Evolutionary conservation across 92 coral and sea anemone species (phyloP).

Genomic region (Porites evermanni): DNA sequence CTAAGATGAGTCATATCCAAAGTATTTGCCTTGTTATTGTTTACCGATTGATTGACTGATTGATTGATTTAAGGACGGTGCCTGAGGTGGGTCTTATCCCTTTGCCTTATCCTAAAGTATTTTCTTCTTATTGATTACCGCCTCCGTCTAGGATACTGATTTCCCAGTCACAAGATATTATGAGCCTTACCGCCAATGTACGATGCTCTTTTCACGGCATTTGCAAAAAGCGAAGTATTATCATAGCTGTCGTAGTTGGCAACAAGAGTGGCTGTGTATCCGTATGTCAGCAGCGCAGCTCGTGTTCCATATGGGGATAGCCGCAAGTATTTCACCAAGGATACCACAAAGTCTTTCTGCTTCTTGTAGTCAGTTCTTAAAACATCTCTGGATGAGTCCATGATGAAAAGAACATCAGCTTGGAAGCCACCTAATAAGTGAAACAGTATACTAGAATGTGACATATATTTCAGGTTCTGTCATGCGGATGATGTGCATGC

Average conservation of each 20-base stretch:
- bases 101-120: too few relatives aligned
- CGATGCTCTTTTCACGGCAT: slow-evolving; percentile 49
- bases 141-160: too few relatives aligned
- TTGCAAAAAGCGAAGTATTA: slow-evolving; percentile 41
- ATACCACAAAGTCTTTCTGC: slow-evolving; percentile 81
- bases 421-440: slow-evolving; percentile 41
- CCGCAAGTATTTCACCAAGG: slow-evolving; percentile 65
- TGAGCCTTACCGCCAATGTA: slow-evolving; percentile 50
- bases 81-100: too few relatives aligned
- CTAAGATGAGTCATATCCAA: too few relatives aligned
- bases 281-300: slow-evolving; percentile 70
- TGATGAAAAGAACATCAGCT: slow-evolving; percentile 79
- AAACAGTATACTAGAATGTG: background rate
- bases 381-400: slow-evolving; percentile 82
- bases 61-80: too few relatives aligned
- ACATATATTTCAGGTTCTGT: background rate
- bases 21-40: too few relatives aligned
- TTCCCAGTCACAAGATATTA: background rate
- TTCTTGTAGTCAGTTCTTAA: slow-evolving; percentile 63
- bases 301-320: slow-evolving; percentile 61
- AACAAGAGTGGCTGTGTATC: slow-evolving; percentile 41
- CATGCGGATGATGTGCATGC: background rate
- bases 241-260: slow-evolving; percentile 64
- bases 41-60: too few relatives aligned
- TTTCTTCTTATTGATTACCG: too few relatives aligned